A percentile compares a stretch with the other conserved stretches of the same genome.
These are phyloP conservation scores for Urocolius indicus DNA, from an alignment of 2,113 vertebrate genomes.

Conservation along the genomic window DNA sequence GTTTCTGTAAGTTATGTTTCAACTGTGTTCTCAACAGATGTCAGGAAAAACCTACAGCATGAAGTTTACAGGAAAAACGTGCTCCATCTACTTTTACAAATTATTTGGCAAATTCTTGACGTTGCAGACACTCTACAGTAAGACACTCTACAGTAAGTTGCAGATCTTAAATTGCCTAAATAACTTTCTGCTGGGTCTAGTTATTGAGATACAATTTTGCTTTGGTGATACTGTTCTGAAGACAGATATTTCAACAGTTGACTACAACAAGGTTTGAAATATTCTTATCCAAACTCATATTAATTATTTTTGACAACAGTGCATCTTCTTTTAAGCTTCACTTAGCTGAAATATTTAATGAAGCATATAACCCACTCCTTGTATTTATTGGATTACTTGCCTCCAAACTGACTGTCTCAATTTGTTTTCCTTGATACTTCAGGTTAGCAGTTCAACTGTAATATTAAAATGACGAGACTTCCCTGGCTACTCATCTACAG, in stretches of 20 bases:
- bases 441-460: background rate
- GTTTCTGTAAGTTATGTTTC: background rate
- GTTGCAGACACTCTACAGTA: slow-evolving; percentile 1
- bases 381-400: slow-evolving; percentile 15
- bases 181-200: background rate
- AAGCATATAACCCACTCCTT: background rate
- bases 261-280: background rate
- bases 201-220: background rate
- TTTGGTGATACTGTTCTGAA: background rate
- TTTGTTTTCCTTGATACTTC: slow-evolving; percentile 26
- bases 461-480: background rate
- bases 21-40: background rate
- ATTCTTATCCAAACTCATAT: slow-evolving; percentile 4
- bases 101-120: slow-evolving; percentile 1
- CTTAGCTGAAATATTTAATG: slow-evolving; percentile 23
- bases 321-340: slow-evolving; percentile 5
- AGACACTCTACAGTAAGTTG: no score
- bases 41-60: background rate
- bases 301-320: slow-evolving; percentile 4
- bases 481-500: background rate
- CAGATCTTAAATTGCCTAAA: background rate
- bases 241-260: background rate
- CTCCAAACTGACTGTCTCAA: slow-evolving; percentile 2
- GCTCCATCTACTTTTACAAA: background rate
- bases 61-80: slow-evolving; percentile 4